These are phyloP conservation scores for Lepisosteus oculatus DNA, from an alignment of 2,113 vertebrate genomes.

Conservation along the genomic window DNA sequence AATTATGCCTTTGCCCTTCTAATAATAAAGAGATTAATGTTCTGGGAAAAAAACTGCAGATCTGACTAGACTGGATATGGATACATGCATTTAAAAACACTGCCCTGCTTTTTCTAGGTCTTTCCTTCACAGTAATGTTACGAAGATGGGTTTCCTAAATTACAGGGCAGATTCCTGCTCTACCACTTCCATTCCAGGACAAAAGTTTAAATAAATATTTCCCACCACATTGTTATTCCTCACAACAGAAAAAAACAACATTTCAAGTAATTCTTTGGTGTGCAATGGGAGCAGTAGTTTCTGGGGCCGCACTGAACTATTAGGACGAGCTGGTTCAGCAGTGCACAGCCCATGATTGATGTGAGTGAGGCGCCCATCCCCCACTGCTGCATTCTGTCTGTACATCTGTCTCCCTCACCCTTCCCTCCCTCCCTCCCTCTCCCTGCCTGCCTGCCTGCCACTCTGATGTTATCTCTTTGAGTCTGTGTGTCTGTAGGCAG, in stretches of 20 bases:
- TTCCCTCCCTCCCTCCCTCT: slow-evolving; percentile 18
- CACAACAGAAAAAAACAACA: neutral
- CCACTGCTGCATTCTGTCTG: slow-evolving; percentile 60
- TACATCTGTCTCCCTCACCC: slow-evolving; percentile 70
- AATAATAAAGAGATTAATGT: too few species aligned
- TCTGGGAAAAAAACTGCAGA: too few species aligned
- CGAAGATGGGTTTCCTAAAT: too few species aligned
- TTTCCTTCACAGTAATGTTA: too few species aligned
- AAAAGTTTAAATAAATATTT: neutral
- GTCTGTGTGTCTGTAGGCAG: slow-evolving; percentile 79
- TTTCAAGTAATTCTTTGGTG: slow-evolving; percentile 12
- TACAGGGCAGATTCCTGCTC: too few species aligned
- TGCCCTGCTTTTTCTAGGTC: too few species aligned
- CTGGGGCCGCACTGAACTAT: slow-evolving; percentile 53
- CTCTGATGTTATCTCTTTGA: slow-evolving; percentile 72
- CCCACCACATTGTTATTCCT: neutral
- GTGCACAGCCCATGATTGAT: slow-evolving; percentile 63
- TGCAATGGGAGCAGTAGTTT: slow-evolving; percentile 31
- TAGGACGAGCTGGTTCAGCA: slow-evolving; percentile 51
- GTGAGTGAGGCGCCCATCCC: slow-evolving; percentile 64
- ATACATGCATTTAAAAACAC: too few species aligned
- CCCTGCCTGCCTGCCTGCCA: slow-evolving; percentile 57
- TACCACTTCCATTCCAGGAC: too few species aligned
- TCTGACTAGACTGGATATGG: too few species aligned
- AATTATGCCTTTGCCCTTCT: too few species aligned